Evolutionary conservation across 2,888 invertebrate genomes (phyloP), one percentile per base, ranked within the genome.

Genomic region (Agonopterix subpropinquella): DNA sequence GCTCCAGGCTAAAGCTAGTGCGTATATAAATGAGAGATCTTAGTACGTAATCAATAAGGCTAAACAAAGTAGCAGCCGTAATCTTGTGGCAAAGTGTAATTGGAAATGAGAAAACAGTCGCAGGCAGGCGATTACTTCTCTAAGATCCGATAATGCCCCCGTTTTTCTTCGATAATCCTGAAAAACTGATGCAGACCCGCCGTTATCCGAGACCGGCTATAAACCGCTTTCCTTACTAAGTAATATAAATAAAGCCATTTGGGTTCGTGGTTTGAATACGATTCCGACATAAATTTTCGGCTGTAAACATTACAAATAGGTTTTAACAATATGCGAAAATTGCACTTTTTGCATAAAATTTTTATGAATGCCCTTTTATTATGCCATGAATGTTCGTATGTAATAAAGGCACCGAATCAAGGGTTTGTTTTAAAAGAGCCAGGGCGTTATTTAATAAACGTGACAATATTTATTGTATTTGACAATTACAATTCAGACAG

Each of bases 151-250:
- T 84, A 83, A 81, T 77, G 65, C 79, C 73, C 62, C 73, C 82
- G 80, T 82, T 81, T 80, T 73, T 84, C 83, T 81, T 76, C 75
- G 73, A 77, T 83, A 82, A 84, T 83, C 83, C 79, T 80, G 80
- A 82, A 82, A 81, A 83, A 81, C 77, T 80, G 77, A 76, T 71
- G 74, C 73, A 72, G 67, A 68, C 64, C 44, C 46, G 15, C 15
- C 41, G 18, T 41, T 28, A 28, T 28, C 28, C 43, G 43, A 28
- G 43, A 18, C 43, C 18, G 43, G 70, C 67, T 70, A 67, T 72
- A 75, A 72, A 77, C 72, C 72, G 69, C 61, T 71, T 64, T 61
- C 61, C 65, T 64, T 61, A 60, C 65, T 62, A 61, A 71, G 70
- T 71, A 73, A 76, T 71, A 73, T 73, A 77, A 76, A 77, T 74